Conservation (phyloP, 1,140 invertebrate genomes). For the Steinernema khuongi region DNA sequence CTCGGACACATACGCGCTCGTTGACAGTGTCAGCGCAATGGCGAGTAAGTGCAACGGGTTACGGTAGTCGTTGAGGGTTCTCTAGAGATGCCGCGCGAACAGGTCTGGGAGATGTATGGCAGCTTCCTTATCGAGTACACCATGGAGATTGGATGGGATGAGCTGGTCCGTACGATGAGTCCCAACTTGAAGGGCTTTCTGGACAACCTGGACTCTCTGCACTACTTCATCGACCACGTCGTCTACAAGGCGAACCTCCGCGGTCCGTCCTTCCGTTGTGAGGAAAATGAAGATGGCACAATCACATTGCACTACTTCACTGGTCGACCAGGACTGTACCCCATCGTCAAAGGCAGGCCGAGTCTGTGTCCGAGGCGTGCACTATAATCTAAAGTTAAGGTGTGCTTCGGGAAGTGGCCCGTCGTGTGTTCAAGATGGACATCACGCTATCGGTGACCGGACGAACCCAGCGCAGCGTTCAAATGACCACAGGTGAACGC, state of each 20-base stretch:
- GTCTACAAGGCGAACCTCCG: conserved; percentile 48
- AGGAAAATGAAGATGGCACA: conserved; percentile 52
- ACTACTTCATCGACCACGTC: conserved; percentile 57
- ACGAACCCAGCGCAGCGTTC: conserved; percentile 40
- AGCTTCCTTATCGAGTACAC: conserved; percentile 37
- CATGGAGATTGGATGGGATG: conserved; percentile 50
- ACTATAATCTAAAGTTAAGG: conserved; percentile 39
- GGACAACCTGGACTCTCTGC: conserved; percentile 54
- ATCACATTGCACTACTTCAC: conserved; percentile 60
- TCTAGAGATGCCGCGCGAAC: conserved; percentile 37
- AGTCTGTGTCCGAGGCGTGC: background rate
- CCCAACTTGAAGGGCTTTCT: conserved; percentile 55
- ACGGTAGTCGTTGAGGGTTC: background rate
- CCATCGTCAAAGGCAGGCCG: conserved; percentile 55
- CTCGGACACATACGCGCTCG: conserved; percentile 33
- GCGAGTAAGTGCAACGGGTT: conserved; percentile 22
- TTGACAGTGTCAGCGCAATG: conserved; percentile 33
- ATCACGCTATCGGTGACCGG: conserved; percentile 48
- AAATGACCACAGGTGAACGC: conserved; percentile 39
- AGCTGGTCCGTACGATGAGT: conserved; percentile 49
- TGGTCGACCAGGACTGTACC: conserved; percentile 57
- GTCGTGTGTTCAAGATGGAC: conserved; percentile 54
- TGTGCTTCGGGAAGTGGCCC: conserved; percentile 56
- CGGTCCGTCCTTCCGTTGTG: conserved; percentile 57
- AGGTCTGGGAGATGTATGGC: conserved; percentile 44